Base-by-base conservation (phyloP, 2,113 vertebrate genomes). In the Dasypus novemcinctus region DNA sequence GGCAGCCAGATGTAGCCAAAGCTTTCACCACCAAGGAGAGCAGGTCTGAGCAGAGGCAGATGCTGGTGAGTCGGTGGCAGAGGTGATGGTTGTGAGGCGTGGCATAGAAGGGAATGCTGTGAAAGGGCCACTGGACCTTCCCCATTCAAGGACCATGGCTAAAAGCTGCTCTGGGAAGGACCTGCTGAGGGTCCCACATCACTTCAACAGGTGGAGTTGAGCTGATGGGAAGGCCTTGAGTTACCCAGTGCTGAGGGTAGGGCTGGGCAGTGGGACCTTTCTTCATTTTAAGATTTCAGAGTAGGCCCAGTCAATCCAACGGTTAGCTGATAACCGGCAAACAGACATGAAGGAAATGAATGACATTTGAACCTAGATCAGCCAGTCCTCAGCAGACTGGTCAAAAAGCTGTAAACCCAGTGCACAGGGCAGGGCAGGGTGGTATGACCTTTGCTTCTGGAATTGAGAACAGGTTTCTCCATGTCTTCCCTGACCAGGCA, bases 11-110 rank as follows among this genome's bases (percentile, higher is more conserved):
- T 41, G 0, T 86, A 68, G 29, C 96, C 71, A 0, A 95, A 97
- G 85, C 94, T 95, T 68, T 97, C 61, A 96, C 96, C 96, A 96
- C 95, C 96, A 94, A 96, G 54, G 95, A 92, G 21, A 97, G 82
- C 85, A 97, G 94, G 74, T 96, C 96, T 96, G 89, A 0, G 54
- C 43, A 31, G 71, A 38, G 69, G 2, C 38, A 63, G 41, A 14
- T 43, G 29, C 8, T 0, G 41, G 5, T 15, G 46, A 21, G 57
- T 69, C 9, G 21, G 29, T 0, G 8, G 46, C 8, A 49, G 27
- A 61, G 29, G 2, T 36, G 21, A 12, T 49, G 29, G 38, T 0
- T 2, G 46, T 13, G 41, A 49, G 63, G 11, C 33, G 3, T 21
- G 20, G 38, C 46, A 7, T 46, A 13, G 13, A 49, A 31, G 52